A percentile compares a stretch with the other conserved stretches of the same genome.
Evolutionary conservation across 1,140 invertebrate genomes (phyloP).

Genomic region (Lethocerus indicus): DNA sequence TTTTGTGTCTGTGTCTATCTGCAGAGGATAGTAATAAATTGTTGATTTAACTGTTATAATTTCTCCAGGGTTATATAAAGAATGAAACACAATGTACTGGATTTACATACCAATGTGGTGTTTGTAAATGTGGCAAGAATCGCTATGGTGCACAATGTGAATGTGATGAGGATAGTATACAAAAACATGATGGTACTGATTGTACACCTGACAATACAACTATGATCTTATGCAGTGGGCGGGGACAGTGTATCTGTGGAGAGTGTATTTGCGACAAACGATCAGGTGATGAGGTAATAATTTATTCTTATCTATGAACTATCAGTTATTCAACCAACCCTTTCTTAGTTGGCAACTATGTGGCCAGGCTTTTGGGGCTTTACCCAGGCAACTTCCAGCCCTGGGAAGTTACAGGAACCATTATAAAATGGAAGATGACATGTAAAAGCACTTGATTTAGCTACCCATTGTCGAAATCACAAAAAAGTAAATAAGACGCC

Average conservation of each 20-base stretch:
- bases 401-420: no score
- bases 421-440: no score
- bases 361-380: no score
- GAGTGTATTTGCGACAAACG: conserved; percentile 61
- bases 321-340: conserved; percentile 27
- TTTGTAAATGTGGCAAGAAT: conserved; percentile 64
- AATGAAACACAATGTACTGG: conserved; percentile 40
- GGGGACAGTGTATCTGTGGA: conserved; percentile 66
- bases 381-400: no score
- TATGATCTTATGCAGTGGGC: conserved; percentile 49
- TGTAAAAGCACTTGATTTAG: no score
- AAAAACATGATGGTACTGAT: conserved; percentile 30
- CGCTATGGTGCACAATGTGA: conserved; percentile 76
- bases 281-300: no score
- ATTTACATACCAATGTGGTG: conserved; percentile 60
- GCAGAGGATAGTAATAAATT: background rate
- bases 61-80: conserved; percentile 24
- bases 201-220: conserved; percentile 60
- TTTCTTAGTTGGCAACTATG: no score
- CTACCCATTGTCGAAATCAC: no score
- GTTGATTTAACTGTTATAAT: background rate
- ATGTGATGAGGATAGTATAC: conserved; percentile 41
- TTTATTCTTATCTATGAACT: no score
- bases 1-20: background rate
- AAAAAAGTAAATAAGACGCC: no score